phyloP scores from a whole-genome alignment of 2,113 vertebrate species.

The Excalfactoria chinensis region DNA sequence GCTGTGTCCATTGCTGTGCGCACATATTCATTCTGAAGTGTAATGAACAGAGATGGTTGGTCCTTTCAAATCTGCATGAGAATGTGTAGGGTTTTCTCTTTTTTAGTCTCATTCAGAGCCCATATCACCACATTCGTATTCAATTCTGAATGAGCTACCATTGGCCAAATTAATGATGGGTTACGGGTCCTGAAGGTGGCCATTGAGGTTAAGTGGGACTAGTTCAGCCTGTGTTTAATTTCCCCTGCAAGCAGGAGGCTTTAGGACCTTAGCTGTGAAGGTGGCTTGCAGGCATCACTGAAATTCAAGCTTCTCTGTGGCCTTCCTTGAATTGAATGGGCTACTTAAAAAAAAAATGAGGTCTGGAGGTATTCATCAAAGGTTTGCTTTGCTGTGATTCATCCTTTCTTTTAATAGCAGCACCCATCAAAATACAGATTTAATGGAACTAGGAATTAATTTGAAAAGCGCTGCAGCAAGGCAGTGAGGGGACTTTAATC shows the following conservation, averaged over 20 bases:
- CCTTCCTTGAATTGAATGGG: not conserved
- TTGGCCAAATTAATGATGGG: not conserved
- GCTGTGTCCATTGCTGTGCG: rapidly evolving
- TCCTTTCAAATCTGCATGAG: rapidly evolving
- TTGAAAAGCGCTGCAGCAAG: rapidly evolving
- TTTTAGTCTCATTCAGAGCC: not conserved
- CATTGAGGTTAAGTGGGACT: not conserved
- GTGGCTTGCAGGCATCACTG: not conserved
- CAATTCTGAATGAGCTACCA: not conserved
- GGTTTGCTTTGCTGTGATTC: not conserved
- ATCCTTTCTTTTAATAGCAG: not conserved
- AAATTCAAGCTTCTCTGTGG: not conserved
- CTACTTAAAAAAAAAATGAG: not conserved
- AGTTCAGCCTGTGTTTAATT: rapidly evolving
- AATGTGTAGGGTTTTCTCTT: not conserved
- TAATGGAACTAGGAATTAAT: not conserved
- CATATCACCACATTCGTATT: rapidly evolving
- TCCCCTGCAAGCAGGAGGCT: not conserved
- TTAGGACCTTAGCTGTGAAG: not conserved
- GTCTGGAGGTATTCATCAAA: not conserved
- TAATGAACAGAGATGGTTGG: not conserved
- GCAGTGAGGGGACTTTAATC: not conserved
- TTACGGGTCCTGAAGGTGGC: not conserved
- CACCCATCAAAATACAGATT: not conserved
- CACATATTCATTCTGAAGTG: rapidly evolving